Percentiles rank a stretch among this genome's conserved stretches.
These are phyloP conservation scores for Ooceraea biroi DNA, from an alignment of 1,140 invertebrate genomes.

Conservation along the genomic window DNA sequence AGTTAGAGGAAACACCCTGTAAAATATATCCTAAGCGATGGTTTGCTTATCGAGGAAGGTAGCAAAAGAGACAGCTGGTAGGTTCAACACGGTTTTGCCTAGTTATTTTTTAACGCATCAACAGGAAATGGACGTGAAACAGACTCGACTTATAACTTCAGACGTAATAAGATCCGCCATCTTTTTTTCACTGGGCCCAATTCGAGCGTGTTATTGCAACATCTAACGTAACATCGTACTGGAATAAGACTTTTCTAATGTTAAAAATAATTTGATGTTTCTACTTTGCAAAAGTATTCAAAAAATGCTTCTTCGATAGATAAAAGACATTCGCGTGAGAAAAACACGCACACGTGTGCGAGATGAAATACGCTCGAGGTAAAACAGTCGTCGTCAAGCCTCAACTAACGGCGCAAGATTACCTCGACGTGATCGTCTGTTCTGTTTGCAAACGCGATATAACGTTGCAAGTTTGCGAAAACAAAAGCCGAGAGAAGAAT, in stretches of 20 bases:
- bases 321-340: neutral
- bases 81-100: too few species aligned
- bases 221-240: conserved; percentile 10
- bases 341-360: neutral
- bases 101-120: neutral
- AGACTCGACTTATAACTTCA: conserved; percentile 6
- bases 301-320: too few species aligned
- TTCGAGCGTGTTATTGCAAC: neutral
- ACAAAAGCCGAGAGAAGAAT: conserved; percentile 34
- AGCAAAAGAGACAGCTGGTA: too few species aligned
- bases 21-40: too few species aligned
- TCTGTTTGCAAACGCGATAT: conserved; percentile 2
- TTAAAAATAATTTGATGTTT: neutral
- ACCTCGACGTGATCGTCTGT: too few species aligned
- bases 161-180: conserved; percentile 1
- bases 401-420: neutral
- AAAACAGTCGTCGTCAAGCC: conserved; percentile 15
- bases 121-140: neutral
- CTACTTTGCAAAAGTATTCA: conserved; percentile 5
- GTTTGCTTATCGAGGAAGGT: too few species aligned
- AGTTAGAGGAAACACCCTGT: too few species aligned
- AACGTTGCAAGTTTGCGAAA: conserved; percentile 9
- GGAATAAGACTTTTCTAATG: conserved; percentile 4
- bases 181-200: neutral
- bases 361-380: neutral